phyloP scores from a whole-genome alignment of 2,888 invertebrate species.

The Ormyrus nitidulus region DNA sequence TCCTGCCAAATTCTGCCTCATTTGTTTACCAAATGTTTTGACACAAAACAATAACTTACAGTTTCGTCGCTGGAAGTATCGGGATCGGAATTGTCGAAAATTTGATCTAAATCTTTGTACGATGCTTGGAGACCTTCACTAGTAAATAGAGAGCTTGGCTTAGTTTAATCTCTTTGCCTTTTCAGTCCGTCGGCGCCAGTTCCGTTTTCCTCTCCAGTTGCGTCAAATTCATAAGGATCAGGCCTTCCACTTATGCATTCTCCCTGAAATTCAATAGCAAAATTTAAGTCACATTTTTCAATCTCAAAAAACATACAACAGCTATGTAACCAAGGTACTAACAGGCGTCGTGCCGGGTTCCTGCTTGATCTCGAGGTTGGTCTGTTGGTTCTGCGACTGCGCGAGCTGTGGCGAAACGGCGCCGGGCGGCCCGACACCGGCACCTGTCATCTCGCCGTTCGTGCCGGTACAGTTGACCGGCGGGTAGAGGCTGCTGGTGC shows the following conservation, averaged over 20 bases:
- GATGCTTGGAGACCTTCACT: slow-evolving; percentile 93
- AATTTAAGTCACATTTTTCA: neutral
- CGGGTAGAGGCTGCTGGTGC: slow-evolving; percentile 47
- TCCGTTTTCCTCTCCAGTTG: slow-evolving; percentile 78
- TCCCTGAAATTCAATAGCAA: slow-evolving; percentile 60
- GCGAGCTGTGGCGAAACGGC: neutral
- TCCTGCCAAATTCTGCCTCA: too few relatives aligned
- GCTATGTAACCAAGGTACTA: slow-evolving; percentile 57
- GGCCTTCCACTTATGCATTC: slow-evolving; percentile 70
- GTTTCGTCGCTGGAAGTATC: slow-evolving; percentile 93
- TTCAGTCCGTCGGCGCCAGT: slow-evolving; percentile 77
- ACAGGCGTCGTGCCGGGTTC: slow-evolving; percentile 77
- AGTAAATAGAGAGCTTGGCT: slow-evolving; percentile 86
- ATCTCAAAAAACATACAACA: too few relatives aligned
- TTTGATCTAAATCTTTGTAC: slow-evolving; percentile 93
- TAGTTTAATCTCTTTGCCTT: slow-evolving; percentile 74
- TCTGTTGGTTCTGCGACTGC: slow-evolving; percentile 65
- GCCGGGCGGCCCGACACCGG: neutral
- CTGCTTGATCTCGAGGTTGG: slow-evolving; percentile 81
- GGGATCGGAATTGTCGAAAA: slow-evolving; percentile 92
- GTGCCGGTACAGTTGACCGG: slow-evolving; percentile 29
- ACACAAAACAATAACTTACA: slow-evolving; percentile 74
- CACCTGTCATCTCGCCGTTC: neutral
- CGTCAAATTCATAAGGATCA: slow-evolving; percentile 85
- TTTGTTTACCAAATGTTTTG: neutral